Evolutionary conservation across 2,797 vertebrate genomes (phyloP).

Genomic region (Novumbra hubbsi): DNA sequence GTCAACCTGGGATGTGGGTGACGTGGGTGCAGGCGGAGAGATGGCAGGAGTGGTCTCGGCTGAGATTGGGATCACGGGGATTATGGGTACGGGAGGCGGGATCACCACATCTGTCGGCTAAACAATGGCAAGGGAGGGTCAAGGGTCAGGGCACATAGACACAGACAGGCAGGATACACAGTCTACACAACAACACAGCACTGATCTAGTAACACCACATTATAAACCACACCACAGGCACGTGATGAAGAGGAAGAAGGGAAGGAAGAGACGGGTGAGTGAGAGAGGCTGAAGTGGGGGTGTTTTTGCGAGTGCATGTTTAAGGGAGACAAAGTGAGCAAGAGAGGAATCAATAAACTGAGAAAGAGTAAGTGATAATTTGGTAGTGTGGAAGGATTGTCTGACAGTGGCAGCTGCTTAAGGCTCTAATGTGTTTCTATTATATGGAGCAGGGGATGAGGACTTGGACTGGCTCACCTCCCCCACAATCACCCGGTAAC

Average conservation of each 20-base stretch:
- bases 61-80: constrained; percentile 86
- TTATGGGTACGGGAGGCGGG: constrained; percentile 87
- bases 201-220: constrained; percentile 1
- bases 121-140: constrained; percentile 74
- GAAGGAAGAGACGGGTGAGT: neutral
- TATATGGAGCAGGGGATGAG: neutral
- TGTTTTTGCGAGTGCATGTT: neutral
- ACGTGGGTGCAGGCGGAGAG: constrained; percentile 69
- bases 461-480: neutral
- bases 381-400: constrained; percentile 1
- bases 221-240: too few species aligned
- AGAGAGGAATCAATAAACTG: neutral
- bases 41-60: constrained; percentile 69
- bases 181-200: neutral
- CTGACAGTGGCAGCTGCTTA: constrained; percentile 49
- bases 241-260: neutral
- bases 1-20: constrained; percentile 80
- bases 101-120: constrained; percentile 80
- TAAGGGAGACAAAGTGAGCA: neutral
- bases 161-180: constrained; percentile 32
- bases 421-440: neutral
- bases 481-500: neutral
- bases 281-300: neutral
- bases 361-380: constrained; percentile 5
- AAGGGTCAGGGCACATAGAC: constrained; percentile 60